Evolutionary conservation across 2,888 invertebrate genomes (phyloP).

Genomic region (Parnassius apollo): DNA sequence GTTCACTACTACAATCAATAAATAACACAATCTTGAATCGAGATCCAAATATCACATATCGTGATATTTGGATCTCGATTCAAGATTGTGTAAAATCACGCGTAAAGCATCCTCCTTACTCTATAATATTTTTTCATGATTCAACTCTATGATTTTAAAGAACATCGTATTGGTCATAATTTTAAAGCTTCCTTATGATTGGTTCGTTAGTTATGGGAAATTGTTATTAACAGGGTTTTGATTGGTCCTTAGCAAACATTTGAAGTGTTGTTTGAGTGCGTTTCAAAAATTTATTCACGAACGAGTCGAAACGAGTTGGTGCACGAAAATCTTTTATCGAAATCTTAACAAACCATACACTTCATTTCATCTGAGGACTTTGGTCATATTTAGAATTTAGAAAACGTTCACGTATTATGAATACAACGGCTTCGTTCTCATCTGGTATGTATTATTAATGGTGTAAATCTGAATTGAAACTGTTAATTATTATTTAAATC

Average conservation of each 20-base stretch:
- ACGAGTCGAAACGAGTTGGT: constrained; percentile 29
- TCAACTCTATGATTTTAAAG: too few relatives aligned
- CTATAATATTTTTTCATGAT: too few relatives aligned
- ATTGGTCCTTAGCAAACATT: constrained; percentile 4
- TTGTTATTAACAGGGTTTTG: not conserved
- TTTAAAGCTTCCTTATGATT: constrained; percentile 6
- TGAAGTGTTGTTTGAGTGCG: constrained; percentile 16
- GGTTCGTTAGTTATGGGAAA: not conserved
- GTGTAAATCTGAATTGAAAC: not conserved
- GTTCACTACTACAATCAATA: too few relatives aligned
- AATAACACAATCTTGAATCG: too few relatives aligned
- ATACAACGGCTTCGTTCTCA: constrained; percentile 42
- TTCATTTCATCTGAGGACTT: constrained; percentile 1
- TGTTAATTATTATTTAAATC: constrained; percentile 13
- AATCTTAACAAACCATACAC: constrained; percentile 25
- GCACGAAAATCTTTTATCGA: constrained; percentile 17
- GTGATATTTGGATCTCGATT: too few relatives aligned
- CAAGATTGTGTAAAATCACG: too few relatives aligned
- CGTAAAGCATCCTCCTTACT: too few relatives aligned
- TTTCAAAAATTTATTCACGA: constrained; percentile 26
- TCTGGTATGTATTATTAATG: constrained; percentile 41
- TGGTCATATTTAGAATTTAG: constrained; percentile 12
- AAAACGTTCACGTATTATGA: constrained; percentile 33
- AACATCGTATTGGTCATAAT: constrained; percentile 9
- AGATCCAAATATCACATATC: too few relatives aligned